These are phyloP conservation scores for Liasis olivaceus DNA, from an alignment of 2,797 vertebrate species.

Conservation along the genomic window DNA sequence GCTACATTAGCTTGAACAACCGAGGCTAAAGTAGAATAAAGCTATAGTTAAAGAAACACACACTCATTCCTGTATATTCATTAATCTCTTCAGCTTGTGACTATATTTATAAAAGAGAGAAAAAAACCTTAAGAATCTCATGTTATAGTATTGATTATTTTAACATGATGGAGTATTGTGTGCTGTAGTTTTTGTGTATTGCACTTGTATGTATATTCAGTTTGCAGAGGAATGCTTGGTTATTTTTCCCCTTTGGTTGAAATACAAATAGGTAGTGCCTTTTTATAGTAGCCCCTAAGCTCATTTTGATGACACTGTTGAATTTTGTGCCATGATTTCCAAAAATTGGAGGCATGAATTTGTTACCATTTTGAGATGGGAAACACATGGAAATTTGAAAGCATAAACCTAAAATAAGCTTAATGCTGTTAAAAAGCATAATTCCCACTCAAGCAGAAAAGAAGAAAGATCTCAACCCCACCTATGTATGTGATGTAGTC, in stretches of 20 bases:
- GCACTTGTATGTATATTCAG: not conserved
- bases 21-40: not conserved
- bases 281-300: not conserved
- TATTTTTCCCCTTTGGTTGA: not conserved
- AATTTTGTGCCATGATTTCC: not conserved
- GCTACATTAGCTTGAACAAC: not conserved
- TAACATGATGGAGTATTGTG: not conserved
- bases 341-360: not conserved
- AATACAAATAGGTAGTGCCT: not conserved
- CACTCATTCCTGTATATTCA: not conserved
- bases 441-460: not conserved
- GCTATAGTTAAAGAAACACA: not conserved
- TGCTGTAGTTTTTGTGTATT: not conserved
- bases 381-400: not conserved
- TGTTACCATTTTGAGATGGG: not conserved
- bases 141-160: not conserved
- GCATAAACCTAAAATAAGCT: not conserved
- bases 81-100: not conserved
- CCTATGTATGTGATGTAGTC: not conserved
- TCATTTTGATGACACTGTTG: not conserved
- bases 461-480: not conserved
- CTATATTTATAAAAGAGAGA: not conserved
- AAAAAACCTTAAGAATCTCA: not conserved
- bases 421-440: not conserved
- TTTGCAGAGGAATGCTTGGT: fast-evolving